Conservation (phyloP, 2,113 vertebrate species). For the Siniperca knerii region DNA sequence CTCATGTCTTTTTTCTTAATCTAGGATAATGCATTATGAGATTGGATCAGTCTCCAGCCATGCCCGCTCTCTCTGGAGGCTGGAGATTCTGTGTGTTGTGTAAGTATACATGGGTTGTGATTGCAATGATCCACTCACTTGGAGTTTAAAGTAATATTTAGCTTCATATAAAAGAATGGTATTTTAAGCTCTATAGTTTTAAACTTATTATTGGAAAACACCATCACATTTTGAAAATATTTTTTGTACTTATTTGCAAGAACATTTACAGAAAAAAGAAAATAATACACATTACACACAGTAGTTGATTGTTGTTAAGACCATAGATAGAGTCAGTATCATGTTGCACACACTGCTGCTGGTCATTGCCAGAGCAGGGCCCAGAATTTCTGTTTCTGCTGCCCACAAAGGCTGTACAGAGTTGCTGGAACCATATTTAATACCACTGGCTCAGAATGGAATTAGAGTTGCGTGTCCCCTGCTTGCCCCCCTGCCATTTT, state of each 20-base stretch:
- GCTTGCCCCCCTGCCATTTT: slow-evolving; percentile 1
- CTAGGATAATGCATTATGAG: slow-evolving; percentile 93
- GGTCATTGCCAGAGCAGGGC: not conserved
- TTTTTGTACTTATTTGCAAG: not conserved
- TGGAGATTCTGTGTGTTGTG: slow-evolving; percentile 94
- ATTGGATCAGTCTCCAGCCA: slow-evolving; percentile 90
- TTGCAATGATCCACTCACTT: not conserved
- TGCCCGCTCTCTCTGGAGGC: slow-evolving; percentile 95
- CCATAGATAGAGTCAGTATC: not conserved
- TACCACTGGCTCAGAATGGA: slow-evolving; percentile 11
- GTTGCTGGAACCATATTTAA: slow-evolving; percentile 8
- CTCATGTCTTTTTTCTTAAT: slow-evolving; percentile 55
- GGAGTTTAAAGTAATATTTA: not conserved
- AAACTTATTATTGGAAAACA: not conserved
- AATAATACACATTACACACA: not conserved
- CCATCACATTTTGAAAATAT: not conserved
- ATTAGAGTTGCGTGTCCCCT: not conserved
- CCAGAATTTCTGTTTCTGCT: not conserved
- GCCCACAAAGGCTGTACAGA: not conserved
- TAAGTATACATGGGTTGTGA: slow-evolving; percentile 81
- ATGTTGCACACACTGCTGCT: not conserved
- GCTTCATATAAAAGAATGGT: not conserved
- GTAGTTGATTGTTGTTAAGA: not conserved
- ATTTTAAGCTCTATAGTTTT: not conserved
- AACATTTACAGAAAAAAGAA: not conserved